phyloP scores from a whole-genome alignment of 1,140 invertebrate species.

The Aphis gossypii region DNA sequence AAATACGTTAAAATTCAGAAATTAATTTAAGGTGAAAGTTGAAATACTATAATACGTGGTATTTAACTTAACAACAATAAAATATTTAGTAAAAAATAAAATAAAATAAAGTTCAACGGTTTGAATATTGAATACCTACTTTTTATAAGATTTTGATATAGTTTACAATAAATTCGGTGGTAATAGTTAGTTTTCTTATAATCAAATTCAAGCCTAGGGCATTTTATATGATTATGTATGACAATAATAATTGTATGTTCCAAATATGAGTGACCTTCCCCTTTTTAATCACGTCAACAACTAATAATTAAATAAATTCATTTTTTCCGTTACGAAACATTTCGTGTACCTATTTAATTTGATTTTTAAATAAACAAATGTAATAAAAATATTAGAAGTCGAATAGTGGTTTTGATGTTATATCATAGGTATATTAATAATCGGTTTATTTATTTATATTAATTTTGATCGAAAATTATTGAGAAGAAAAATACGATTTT shows the following conservation, averaged over 20 bases:
- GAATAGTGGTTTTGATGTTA: not conserved
- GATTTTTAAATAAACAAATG: not conserved
- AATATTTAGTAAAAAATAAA: not conserved
- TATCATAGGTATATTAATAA: not conserved
- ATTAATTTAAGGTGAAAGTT: not conserved
- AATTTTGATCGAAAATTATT: not conserved
- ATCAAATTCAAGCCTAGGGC: not conserved
- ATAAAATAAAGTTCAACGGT: not conserved
- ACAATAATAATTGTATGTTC: not conserved
- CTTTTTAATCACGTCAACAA: not conserved
- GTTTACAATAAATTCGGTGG: not conserved
- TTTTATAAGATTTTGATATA: not conserved
- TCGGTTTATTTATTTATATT: not conserved
- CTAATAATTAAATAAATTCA: not conserved
- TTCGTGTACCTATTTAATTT: not conserved
- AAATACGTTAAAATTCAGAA: not conserved
- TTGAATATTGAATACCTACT: not conserved
- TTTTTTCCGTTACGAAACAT: not conserved
- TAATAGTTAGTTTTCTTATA: not conserved
- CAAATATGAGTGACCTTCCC: not conserved
- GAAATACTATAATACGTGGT: not conserved
- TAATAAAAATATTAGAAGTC: not conserved
- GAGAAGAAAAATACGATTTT: no score
- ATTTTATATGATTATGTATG: not conserved
- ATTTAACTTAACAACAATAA: not conserved